These are phyloP conservation scores for Heliconius congener DNA, from an alignment of 1,140 invertebrate genomes.

Conservation along the genomic window DNA sequence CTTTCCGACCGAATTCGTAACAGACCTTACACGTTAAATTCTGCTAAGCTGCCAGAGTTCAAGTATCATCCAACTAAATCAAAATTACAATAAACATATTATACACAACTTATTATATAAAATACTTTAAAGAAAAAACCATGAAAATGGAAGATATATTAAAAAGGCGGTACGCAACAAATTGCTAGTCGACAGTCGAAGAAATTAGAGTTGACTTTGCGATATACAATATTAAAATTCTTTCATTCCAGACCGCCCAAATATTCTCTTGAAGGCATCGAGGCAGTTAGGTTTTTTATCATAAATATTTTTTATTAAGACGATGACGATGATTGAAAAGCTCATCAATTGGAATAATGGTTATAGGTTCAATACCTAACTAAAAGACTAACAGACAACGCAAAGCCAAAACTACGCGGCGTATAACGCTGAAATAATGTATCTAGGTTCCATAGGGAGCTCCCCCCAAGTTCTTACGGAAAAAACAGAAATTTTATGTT, in stretches of 20 bases:
- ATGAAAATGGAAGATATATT: background rate
- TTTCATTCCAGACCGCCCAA: background rate
- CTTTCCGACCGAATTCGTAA: too few relatives aligned
- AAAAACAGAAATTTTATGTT: too few relatives aligned
- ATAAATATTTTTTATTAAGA: background rate
- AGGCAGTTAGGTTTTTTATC: background rate
- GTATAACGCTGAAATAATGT: too few relatives aligned
- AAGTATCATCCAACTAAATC: too few relatives aligned
- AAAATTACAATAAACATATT: too few relatives aligned
- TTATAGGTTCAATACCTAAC: background rate
- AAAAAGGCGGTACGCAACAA: background rate
- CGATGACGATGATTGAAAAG: background rate
- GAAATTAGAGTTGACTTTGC: slow-evolving; percentile 4
- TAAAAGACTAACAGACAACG: too few relatives aligned
- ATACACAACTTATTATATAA: background rate
- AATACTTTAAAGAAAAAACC: background rate
- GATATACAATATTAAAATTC: slow-evolving; percentile 1
- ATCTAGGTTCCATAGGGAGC: too few relatives aligned
- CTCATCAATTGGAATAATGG: background rate
- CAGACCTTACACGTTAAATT: too few relatives aligned
- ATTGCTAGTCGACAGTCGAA: background rate
- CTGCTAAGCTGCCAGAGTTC: too few relatives aligned
- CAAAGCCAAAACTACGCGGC: too few relatives aligned
- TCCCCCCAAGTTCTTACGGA: too few relatives aligned
- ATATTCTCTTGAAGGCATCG: background rate